Evolutionary conservation across 2,797 vertebrate species (phyloP).

Genomic region (Pseudochirops corinnae): DNA sequence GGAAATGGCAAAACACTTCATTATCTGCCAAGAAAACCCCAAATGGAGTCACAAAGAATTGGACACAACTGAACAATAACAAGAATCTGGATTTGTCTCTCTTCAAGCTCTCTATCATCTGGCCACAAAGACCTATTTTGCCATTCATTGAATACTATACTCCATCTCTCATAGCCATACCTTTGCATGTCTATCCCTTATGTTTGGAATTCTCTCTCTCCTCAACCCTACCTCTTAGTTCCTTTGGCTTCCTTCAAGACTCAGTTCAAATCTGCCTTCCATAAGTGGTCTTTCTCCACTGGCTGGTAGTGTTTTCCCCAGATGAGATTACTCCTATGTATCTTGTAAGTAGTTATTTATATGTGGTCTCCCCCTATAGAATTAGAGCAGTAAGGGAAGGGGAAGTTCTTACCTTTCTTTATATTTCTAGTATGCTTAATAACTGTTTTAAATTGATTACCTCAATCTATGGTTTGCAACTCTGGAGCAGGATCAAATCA

Average conservation of each 20-base stretch:
- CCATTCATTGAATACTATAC: neutral
- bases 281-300: neutral
- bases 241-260: neutral
- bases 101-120: neutral
- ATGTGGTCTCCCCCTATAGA: neutral
- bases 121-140: neutral
- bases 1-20: neutral
- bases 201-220: neutral
- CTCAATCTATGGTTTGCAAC: neutral
- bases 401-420: neutral
- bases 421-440: neutral
- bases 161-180: neutral
- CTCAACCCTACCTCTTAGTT: neutral
- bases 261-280: neutral
- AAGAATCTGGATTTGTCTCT: neutral
- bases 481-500: neutral
- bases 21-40: neutral
- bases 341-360: neutral
- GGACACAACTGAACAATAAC: neutral
- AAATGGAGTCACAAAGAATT: neutral
- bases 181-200: neutral
- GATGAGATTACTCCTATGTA: neutral
- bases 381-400: neutral
- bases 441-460: neutral
- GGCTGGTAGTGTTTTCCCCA: neutral